phyloP scores from a whole-genome alignment of 2,113 vertebrate species.

The Megaceryle torquata region DNA sequence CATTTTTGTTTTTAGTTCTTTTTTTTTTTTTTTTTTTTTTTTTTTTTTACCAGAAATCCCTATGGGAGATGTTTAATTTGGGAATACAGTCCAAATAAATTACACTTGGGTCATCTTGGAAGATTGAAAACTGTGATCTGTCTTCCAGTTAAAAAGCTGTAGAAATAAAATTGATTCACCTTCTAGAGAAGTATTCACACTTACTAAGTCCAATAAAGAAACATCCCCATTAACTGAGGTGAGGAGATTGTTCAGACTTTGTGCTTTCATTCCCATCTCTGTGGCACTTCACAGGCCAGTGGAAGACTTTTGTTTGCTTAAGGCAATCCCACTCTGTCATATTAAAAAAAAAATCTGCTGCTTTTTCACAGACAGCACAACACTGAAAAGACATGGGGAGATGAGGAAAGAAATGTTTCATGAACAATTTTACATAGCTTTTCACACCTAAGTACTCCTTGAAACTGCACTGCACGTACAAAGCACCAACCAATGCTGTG shows the following conservation, averaged over 20 bases:
- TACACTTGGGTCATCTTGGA: not conserved
- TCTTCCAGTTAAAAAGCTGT: not conserved
- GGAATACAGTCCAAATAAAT: not conserved
- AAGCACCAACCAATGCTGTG: not conserved
- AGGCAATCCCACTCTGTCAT: not conserved
- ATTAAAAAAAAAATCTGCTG: not conserved
- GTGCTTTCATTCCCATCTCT: not conserved
- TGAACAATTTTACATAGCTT: not conserved
- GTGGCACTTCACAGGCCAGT: not conserved
- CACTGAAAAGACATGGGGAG: not conserved
- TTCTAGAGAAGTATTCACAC: not conserved
- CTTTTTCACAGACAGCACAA: not conserved
- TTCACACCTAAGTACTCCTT: not conserved
- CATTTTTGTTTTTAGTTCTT: too few relatives aligned
- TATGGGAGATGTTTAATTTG: not conserved
- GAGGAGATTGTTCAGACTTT: not conserved
- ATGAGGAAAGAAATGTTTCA: not conserved
- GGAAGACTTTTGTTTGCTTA: not conserved
- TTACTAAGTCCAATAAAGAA: not conserved
- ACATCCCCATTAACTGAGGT: not conserved
- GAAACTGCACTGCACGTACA: not conserved
- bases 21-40: too few relatives aligned
- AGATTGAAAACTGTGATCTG: not conserved
- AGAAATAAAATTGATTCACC: not conserved
- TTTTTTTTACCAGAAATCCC: not conserved